Evolutionary conservation across 2,797 vertebrate species (phyloP).

Genomic region (Argya squamiceps): DNA sequence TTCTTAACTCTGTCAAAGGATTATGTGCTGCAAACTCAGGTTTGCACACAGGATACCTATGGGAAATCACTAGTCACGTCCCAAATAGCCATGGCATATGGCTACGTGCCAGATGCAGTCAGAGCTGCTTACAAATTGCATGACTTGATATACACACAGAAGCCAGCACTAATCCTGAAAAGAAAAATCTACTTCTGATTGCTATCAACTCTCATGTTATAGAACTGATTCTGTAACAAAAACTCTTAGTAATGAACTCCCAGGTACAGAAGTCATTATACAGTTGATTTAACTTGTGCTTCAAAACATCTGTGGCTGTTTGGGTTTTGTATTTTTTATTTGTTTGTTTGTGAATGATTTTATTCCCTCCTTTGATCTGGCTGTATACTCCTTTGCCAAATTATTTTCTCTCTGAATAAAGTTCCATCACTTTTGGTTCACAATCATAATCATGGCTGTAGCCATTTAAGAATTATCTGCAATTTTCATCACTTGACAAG

Average conservation of each 20-base stretch:
- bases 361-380: background rate
- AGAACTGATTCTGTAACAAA: background rate
- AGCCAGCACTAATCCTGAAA: background rate
- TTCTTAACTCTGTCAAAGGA: background rate
- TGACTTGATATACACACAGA: background rate
- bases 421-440: background rate
- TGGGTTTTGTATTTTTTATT: background rate
- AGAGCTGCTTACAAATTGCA: background rate
- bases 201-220: background rate
- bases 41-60: background rate
- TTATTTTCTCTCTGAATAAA: background rate
- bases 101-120: accelerated
- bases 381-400: background rate
- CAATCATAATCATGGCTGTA: background rate
- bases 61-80: background rate
- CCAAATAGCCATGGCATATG: background rate
- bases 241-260: background rate
- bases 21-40: background rate
- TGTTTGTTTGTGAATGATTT: background rate
- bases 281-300: background rate
- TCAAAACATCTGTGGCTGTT: background rate
- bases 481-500: background rate
- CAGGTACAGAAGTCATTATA: background rate
- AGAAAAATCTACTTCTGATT: background rate
- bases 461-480: background rate